Base-by-base conservation (phyloP, 1,140 invertebrate genomes). In the Pogonognathellus flavescens region DNA sequence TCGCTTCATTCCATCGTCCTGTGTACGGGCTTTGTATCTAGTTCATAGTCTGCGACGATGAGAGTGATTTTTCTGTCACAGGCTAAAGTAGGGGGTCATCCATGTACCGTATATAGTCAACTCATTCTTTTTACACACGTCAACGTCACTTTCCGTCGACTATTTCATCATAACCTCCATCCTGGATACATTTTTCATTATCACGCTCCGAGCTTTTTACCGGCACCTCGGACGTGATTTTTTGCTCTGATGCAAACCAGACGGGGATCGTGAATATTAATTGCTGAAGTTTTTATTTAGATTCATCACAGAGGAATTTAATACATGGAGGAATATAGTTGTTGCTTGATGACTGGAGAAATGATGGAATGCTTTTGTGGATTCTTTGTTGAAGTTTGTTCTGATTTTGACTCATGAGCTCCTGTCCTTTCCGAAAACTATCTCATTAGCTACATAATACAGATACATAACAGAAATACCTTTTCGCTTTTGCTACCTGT, bases 371-470 rank as follows among this genome's bases (percentile, higher is more conserved):
- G 70, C 16, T 49, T 57, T 31, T 8, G 11, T 76, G 41, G 70
- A 76, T 76, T 76, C 70, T 76, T 76, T 76, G 41, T 41, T 76
- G 70, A 76, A 41, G 70, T 76, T 76, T 76, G 70, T 50, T 50
- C 70, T 76, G 70, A 76, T 76, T 76, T 76, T 76, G 70, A 76
- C 41, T 76, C 70, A 76, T 76, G 70, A 76, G 70, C 6, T n/a
- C n/a, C 70, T 76, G 70, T 76, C 70, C 70, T 76, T 76, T 76
- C 70, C 70, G 70, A 76, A 76, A 76, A 76, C 70, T 76, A 76
- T 76, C 70, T 76, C 70, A 76, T 76, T 76, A 76, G 70, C 70
- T 76, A 50, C 70, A 76, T 76, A 76, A 76, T 76, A 76, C 70
- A 76, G 70, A 76, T 76, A 76, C 70, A 76, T 76, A 18, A 72